These are phyloP conservation scores for Chelonus insularis DNA, from an alignment of 1,140 invertebrate species.

Conservation along the genomic window DNA sequence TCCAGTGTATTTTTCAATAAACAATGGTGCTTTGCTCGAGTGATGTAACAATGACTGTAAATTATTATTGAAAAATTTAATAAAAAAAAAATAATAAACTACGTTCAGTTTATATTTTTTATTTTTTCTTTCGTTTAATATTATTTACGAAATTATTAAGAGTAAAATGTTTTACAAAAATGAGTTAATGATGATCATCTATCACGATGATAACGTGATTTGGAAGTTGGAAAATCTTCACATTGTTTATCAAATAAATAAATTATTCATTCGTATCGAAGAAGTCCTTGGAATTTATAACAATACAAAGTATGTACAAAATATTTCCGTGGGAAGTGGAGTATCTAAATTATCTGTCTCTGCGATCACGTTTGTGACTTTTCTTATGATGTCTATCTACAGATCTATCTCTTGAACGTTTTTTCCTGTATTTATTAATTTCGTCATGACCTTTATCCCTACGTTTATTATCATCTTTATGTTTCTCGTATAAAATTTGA, in stretches of 20 bases:
- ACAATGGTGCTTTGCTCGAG: conserved; percentile 6
- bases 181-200: too few relatives aligned
- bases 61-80: conserved; percentile 13
- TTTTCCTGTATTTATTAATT: conserved; percentile 22
- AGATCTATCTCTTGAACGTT: conserved; percentile 18
- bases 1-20: background rate
- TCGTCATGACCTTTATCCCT: conserved; percentile 18
- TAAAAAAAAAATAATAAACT: conserved; percentile 22
- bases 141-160: too few relatives aligned
- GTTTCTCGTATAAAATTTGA: background rate
- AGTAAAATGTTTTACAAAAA: too few relatives aligned
- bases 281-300: background rate
- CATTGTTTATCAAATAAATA: too few relatives aligned
- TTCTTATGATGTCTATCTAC: conserved; percentile 6
- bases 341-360: background rate
- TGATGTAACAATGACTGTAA: conserved; percentile 22
- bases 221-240: too few relatives aligned
- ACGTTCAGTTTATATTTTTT: conserved; percentile 9
- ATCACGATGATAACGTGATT: too few relatives aligned
- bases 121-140: background rate
- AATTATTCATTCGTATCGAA: background rate
- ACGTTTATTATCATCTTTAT: conserved; percentile 1
- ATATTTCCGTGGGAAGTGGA: background rate
- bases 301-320: background rate
- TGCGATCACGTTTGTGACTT: conserved; percentile 7